Base-by-base conservation (phyloP, 2,797 vertebrate species). In the Furcifer pardalis region DNA sequence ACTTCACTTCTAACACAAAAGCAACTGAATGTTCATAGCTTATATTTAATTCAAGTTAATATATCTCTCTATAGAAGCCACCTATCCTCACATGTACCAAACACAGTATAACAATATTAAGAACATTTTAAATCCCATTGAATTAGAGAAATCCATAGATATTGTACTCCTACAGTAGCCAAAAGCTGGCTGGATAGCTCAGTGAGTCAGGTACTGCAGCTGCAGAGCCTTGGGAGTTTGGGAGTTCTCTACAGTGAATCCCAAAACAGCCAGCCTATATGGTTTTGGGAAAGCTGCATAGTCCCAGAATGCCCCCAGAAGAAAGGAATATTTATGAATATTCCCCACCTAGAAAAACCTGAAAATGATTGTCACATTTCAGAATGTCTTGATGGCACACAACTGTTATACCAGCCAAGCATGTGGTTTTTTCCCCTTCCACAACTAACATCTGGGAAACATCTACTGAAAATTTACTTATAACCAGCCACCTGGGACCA, bases 91-190 rank as follows among this genome's bases (percentile, higher is more conserved):
- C 1, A 6, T 63, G 77, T 72, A 71, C 44, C 37, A 17, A 59
- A 19, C 80, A 63, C 35, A 87, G 78, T 66, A 89, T 87, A 75
- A 87, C 83, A 90, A 35, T 21, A 60, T 79, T 78, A 52, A 77
- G 21, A 82, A 72, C 44, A 42, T 62, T 60, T 88, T 79, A 77
- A 37, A 83, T 23, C 42, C 84, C 75, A 60, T 82, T 84, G 88
- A 44, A 13, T 8, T 40, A 23, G 52, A 84, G 87, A 92, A 92
- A 77, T 91, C 63, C 82, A 73, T 83, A 88, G 63, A 73, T 37
- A 90, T 40, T 0, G 74, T 27, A 21, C 15, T 56, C 17, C 52
- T 56, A 56, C 21, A 56, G 5, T 56, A 56, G 52, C 19, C 52
- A 5, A 56, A 56, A 56, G 3, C 52, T 56, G 52, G 52, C 52